These are phyloP conservation scores for Watsonalla cultraria DNA, from an alignment of 2,888 invertebrate genomes.

Conservation along the genomic window DNA sequence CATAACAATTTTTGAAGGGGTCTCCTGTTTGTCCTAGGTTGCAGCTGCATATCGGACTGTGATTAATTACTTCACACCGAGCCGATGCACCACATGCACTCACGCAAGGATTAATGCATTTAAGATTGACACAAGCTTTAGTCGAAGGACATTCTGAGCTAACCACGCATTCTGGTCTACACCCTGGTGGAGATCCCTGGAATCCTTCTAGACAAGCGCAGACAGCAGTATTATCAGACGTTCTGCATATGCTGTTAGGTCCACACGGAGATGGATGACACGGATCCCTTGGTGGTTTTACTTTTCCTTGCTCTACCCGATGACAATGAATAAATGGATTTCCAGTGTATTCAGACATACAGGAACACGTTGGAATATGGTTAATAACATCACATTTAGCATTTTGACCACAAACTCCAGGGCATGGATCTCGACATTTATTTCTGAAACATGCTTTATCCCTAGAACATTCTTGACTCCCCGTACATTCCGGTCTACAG, in stretches of 20 bases:
- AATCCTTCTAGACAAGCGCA: constrained; percentile 88
- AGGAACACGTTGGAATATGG: constrained; percentile 86
- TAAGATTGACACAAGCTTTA: constrained; percentile 89
- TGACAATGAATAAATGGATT: constrained; percentile 82
- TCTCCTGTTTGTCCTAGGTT: constrained; percentile 86
- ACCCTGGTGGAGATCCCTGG: constrained; percentile 88
- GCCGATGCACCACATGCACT: constrained; percentile 89
- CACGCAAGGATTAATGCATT: constrained; percentile 90
- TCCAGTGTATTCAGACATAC: constrained; percentile 83
- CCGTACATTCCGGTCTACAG: constrained; percentile 85
- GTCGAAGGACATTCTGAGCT: constrained; percentile 90
- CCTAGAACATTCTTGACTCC: constrained; percentile 84
- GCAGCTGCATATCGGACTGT: constrained; percentile 92
- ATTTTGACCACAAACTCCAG: constrained; percentile 85
- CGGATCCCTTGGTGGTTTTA: constrained; percentile 77
- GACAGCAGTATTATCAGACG: constrained; percentile 86
- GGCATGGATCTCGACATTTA: constrained; percentile 87
- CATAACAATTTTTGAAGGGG: constrained; percentile 87
- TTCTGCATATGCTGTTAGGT: constrained; percentile 86
- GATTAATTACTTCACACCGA: constrained; percentile 88
- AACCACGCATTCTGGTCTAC: constrained; percentile 90
- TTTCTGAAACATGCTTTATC: constrained; percentile 85
- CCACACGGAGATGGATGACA: constrained; percentile 89
- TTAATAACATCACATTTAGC: constrained; percentile 86
- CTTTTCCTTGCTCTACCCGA: constrained; percentile 41